Evolutionary conservation across 1,140 invertebrate species (phyloP), one percentile per base, ranked within the genome.

Genomic region (Aphis craccivora): DNA sequence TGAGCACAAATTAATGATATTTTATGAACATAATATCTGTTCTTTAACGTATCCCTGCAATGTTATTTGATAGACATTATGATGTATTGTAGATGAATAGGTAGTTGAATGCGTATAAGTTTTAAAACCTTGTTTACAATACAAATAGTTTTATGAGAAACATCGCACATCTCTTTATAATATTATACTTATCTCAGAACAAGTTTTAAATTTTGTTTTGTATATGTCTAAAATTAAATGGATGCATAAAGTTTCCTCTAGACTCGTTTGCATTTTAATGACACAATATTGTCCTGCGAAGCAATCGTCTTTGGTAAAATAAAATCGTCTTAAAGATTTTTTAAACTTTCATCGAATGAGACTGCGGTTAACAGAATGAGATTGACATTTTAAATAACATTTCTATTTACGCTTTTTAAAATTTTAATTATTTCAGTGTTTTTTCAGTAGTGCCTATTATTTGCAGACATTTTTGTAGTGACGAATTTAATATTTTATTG

Each of bases 281-380:
- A n/a, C 45, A n/a, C 20, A 23, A 53, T 37, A 55, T 37, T 22
- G 20, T 53, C 8, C 51, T 67, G 60, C 14, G 25, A 37, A 89
- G 87, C n/a, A n/a, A 55, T 89, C n/a, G 48, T 20, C 45, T 88
- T 45, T 4, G 37, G 45, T 86, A 86, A 86, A 86, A 55, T n/a
- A 88, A 88, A 88, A 88, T 25, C 22, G 51, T 89, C 87, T 89
- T 89, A 88, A 88, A 37, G n/a, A n/a, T 53, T 35, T 23, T 5
- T 40, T 53, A 37, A 89, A 55, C 87, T 89, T 89, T 55, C 48
- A 37, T 89, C 3, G 35, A 23, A 43, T 84, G 22, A 0, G 4
- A 18, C 35, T 55, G n/a, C 9, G 3, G 20, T 89, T 20, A 35
- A 37, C 18, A 51, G 4, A 35, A 37, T 14, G 48, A 53, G 22